Evolutionary conservation across 1,140 invertebrate species (phyloP).

Genomic region (Ostrea edulis): DNA sequence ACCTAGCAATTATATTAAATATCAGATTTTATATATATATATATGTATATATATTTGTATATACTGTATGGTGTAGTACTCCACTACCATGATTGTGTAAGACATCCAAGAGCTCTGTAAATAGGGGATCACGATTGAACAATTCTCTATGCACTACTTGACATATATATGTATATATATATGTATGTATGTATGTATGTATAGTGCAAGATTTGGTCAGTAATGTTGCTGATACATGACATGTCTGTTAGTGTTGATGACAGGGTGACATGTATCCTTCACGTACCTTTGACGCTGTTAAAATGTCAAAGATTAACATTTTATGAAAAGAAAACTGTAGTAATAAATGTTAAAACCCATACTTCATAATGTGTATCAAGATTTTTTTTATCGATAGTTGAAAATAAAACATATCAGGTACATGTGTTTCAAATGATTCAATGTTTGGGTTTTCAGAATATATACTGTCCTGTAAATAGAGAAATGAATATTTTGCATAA

Average conservation of each 20-base stretch:
- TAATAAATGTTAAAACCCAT: background rate
- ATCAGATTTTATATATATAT: too few species aligned
- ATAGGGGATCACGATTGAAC: background rate
- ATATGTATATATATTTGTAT: too few species aligned
- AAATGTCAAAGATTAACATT: constrained; percentile 15
- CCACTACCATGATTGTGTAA: background rate
- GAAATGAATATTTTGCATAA: background rate
- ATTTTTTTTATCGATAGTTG: background rate
- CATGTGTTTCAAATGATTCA: background rate
- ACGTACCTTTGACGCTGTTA: background rate
- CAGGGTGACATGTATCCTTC: background rate
- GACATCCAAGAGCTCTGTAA: background rate
- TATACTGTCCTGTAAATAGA: background rate
- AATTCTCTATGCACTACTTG: background rate
- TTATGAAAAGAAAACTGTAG: background rate
- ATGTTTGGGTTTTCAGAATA: background rate
- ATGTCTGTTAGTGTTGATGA: background rate
- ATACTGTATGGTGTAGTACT: background rate
- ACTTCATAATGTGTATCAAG: background rate
- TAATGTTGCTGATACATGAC: background rate
- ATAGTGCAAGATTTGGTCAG: background rate
- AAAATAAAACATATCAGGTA: background rate
- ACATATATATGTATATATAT: too few species aligned
- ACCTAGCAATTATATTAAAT: background rate
- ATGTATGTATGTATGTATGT: too few species aligned